Evolutionary conservation across 2,113 vertebrate species (phyloP).

Genomic region (Aphyosemion australe): DNA sequence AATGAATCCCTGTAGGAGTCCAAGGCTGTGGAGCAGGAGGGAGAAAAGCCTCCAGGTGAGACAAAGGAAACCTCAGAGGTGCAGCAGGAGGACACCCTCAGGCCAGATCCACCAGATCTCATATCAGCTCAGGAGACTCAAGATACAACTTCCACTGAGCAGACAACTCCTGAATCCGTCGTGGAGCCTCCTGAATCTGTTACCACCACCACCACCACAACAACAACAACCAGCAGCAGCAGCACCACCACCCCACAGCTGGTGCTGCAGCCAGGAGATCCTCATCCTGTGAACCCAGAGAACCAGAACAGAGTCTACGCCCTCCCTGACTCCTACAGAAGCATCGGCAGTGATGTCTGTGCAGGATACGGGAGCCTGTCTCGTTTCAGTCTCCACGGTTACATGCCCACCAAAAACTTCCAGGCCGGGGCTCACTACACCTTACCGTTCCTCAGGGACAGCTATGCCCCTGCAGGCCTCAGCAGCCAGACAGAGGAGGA

Average conservation of each 20-base stretch:
- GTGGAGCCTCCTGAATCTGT: constrained; percentile 28
- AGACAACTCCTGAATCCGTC: constrained; percentile 12
- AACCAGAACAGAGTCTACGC: constrained; percentile 57
- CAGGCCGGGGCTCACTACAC: constrained; percentile 78
- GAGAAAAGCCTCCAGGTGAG: constrained; percentile 32
- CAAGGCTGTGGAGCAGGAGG: constrained; percentile 61
- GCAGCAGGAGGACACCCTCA: constrained; percentile 36
- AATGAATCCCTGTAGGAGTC: constrained; percentile 58
- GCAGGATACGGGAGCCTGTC: constrained; percentile 72
- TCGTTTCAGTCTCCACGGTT: constrained; percentile 62
- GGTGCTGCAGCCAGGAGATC: constrained; percentile 38
- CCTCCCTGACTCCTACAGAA: constrained; percentile 60
- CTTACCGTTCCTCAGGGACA: constrained; percentile 78
- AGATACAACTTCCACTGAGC: constrained; percentile 25
- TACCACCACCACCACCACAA: constrained; percentile 22
- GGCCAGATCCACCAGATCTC: constrained; percentile 33
- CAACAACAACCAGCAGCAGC: constrained; percentile 1
- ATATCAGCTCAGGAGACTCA: constrained; percentile 33
- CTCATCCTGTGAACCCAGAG: constrained; percentile 44
- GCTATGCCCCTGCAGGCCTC: constrained; percentile 60
- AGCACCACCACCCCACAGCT: constrained; percentile 23
- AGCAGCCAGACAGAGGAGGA: constrained; percentile 63
- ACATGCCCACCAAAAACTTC: constrained; percentile 74
- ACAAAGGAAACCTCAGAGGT: constrained; percentile 35
- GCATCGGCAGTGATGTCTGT: constrained; percentile 57